These are phyloP conservation scores for Amblyteles armatorius DNA, from an alignment of 2,888 invertebrate genomes.

Conservation along the genomic window DNA sequence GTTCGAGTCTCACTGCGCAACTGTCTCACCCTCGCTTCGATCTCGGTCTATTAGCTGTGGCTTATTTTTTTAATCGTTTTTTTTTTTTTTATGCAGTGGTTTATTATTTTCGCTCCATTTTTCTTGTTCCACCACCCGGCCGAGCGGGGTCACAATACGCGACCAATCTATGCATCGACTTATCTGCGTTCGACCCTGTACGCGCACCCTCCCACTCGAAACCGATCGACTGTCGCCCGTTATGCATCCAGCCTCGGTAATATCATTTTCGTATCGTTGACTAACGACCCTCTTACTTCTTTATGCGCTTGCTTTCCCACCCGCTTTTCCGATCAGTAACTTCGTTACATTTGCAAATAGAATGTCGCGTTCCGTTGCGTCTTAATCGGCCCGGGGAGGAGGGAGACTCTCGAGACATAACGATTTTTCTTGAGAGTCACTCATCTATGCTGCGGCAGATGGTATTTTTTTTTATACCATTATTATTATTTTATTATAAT, in stretches of 20 bases:
- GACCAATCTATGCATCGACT: conserved; percentile 63
- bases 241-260: conserved; percentile 45
- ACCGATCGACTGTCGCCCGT: conserved; percentile 34
- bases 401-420: neutral
- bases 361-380: neutral
- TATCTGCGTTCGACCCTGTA: conserved; percentile 63
- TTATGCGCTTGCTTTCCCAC: neutral
- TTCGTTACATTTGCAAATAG: neutral
- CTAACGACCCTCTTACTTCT: conserved; percentile 61
- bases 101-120: conserved; percentile 45
- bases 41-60: conserved; percentile 19
- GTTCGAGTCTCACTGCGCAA: conserved; percentile 6
- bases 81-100: conserved; percentile 22
- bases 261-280: conserved; percentile 53
- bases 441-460: neutral
- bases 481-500: neutral
- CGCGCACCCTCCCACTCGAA: conserved; percentile 28
- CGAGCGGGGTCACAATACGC: conserved; percentile 40
- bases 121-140: conserved; percentile 4
- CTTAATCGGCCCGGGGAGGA: neutral
- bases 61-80: neutral
- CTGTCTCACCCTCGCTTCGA: conserved; percentile 14
- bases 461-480: neutral
- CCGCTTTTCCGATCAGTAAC: neutral
- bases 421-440: neutral